A percentile compares a stretch with the other conserved stretches of the same genome.
Conservation (phyloP, 37 sponge, comb jelly and placozoan genomes). For the Ianthella basta region DNA sequence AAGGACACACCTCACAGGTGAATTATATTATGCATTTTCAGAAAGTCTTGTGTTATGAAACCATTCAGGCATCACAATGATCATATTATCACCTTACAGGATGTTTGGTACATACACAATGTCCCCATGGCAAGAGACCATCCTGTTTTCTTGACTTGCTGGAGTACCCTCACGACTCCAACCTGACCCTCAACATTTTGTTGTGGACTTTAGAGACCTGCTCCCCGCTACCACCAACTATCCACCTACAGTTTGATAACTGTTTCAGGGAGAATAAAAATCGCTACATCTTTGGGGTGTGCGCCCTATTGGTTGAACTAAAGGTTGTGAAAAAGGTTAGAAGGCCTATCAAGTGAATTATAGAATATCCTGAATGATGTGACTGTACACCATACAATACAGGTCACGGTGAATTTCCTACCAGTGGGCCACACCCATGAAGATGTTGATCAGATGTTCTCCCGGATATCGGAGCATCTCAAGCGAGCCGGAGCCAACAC, state of each 20-base stretch:
- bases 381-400: no score
- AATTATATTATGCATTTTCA: not conserved
- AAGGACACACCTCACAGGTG: conserved; percentile 53
- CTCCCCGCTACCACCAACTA: not conserved
- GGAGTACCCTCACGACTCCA: conserved; percentile 58
- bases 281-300: conserved; percentile 11
- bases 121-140: conserved; percentile 19
- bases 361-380: no score
- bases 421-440: conserved; percentile 46
- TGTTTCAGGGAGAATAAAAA: conserved; percentile 54
- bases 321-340: conserved; percentile 32
- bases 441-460: conserved; percentile 45
- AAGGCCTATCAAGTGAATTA: no score
- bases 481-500: not conserved
- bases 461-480: conserved; percentile 16
- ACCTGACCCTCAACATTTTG: conserved; percentile 50
- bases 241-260: conserved; percentile 42
- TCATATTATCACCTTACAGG: not conserved
- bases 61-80: no score
- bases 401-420: conserved; percentile 41
- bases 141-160: conserved; percentile 35
- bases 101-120: not conserved
- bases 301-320: conserved; percentile 29
- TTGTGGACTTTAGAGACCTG: conserved; percentile 10
- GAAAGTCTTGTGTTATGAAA: no score